Evolutionary conservation across 2,113 vertebrate species (phyloP).

Genomic region (Pelmatolapia mariae): DNA sequence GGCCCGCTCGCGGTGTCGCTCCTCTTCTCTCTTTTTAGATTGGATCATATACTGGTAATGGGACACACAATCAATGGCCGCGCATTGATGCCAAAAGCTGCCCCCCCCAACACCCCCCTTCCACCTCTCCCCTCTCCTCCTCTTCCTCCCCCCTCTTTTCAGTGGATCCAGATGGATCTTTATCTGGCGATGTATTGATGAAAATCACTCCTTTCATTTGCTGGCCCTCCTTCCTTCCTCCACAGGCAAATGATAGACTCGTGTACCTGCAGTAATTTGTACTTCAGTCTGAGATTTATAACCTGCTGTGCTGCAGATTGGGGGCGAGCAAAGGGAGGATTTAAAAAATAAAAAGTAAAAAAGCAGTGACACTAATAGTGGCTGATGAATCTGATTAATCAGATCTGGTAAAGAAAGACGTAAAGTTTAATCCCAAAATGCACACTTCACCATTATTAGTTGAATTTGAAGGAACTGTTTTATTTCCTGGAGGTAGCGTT

Average conservation of each 20-base stretch:
- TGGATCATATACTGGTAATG: slow-evolving; percentile 73
- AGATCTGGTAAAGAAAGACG: neutral
- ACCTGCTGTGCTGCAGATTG: slow-evolving; percentile 46
- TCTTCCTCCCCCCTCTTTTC: slow-evolving; percentile 48
- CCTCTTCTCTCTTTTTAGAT: slow-evolving; percentile 59
- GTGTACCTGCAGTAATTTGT: slow-evolving; percentile 59
- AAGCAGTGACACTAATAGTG: neutral
- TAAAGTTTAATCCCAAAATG: neutral
- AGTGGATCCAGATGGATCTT: slow-evolving; percentile 78
- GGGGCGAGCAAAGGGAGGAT: neutral
- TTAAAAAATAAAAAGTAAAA: neutral
- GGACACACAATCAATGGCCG: slow-evolving; percentile 69
- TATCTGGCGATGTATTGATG: slow-evolving; percentile 72
- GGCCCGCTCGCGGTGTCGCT: slow-evolving; percentile 43
- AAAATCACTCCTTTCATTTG: slow-evolving; percentile 55
- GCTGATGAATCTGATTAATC: slow-evolving; percentile 13
- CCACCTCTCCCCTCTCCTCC: neutral
- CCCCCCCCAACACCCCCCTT: neutral
- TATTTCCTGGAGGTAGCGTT: neutral
- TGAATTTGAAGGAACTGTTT: neutral
- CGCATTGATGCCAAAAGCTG: slow-evolving; percentile 63
- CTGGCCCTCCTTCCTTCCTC: slow-evolving; percentile 62
- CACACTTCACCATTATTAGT: neutral
- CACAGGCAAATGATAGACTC: slow-evolving; percentile 52
- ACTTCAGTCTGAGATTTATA: slow-evolving; percentile 25